Evolutionary conservation across 2,888 invertebrate genomes (phyloP), one percentile per base, ranked within the genome.

Genomic region (Ormyrus rosae): DNA sequence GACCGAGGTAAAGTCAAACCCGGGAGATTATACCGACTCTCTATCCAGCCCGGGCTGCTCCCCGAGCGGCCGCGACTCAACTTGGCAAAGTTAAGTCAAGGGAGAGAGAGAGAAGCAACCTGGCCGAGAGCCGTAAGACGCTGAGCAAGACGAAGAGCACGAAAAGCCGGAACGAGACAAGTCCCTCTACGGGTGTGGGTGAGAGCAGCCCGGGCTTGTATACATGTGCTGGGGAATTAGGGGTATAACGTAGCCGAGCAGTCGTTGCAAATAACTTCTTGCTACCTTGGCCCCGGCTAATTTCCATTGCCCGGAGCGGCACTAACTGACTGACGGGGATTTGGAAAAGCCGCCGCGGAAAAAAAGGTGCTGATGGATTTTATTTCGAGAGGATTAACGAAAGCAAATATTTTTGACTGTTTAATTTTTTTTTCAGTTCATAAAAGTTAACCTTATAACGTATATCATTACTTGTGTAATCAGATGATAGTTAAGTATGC

Each of bases 1-100:
- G 71, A 67, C 72, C 71, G 60, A 67, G 67, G 53, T 55, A 71
- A 78, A 78, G 78, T 72, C 71, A 72, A 71, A 72, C 78, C 67
- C 65, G 65, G 67, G 72, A 78, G 78, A 78, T 78, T 78, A 67
- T 67, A 61, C 65, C 34, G 19, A 11, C 60, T n/a, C 69, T 70
- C 70, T 19, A 9, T 8, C 60, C 45, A 34, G 34, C 34, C 68
- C 68, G 67, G 58, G n/a, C 48, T 53, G 34, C 6, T 9, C 60
- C 48, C n/a, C 8, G 19, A 55, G 11, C 10, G 19, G 55, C 58
- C 34, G n/a, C 50, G 70, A 11, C 58, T 55, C 34, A 77, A 77
- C 64, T 77, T 61, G 53, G 55, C 58, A 75, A 68, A 76, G 76
- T 76, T 76, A 50, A 67, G 60, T 56, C 69, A 11, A 65, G 58